Base-by-base conservation (phyloP, 2,113 vertebrate species). In the Merops nubicus region DNA sequence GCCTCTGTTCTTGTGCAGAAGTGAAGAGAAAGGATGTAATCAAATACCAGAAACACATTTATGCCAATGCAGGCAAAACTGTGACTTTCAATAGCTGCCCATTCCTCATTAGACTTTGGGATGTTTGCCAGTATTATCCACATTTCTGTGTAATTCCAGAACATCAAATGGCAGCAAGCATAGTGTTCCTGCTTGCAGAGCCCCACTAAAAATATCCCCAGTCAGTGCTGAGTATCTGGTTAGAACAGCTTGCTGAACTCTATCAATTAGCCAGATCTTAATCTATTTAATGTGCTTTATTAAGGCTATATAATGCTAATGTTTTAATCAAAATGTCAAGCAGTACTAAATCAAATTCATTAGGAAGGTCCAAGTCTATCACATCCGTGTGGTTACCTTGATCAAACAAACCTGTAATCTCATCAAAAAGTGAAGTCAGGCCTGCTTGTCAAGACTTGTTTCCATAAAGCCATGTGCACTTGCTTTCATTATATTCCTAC, bases 291-390 rank as follows among this genome's bases (percentile, higher is more conserved):
- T 96, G 93, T 95, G 90, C 88, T 96, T 97, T 96, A 96, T 96
- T 96, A 94, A 95, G 93, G 95, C 88, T 95, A 90, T 74, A 93
- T 97, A 94, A 96, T 96, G 88, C 92, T 97, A 96, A 97, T 97
- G 93, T 96, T 96, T 97, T 97, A 96, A 96, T 97, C 96, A 96
- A 95, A 97, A 96, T 95, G 96, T 96, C 96, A 97, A 94, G 92
- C 83, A 94, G 75, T 93, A 88, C 90, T 92, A 96, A 96, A 96
- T 96, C 95, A 83, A 96, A 96, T 96, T 96, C 93, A 96, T 97
- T 96, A 96, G 85, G 72, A 95, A 91, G 69, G 93, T 95, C 90
- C 95, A 91, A 95, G 93, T 94, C 93, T 90, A 96, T 96, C 95
- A 96, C 81, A 90, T 95, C 88, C 91, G 65, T 95, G 96, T 85